Evolutionary conservation across 2,797 vertebrate genomes (phyloP).

Genomic region (Caiman crocodilus): DNA sequence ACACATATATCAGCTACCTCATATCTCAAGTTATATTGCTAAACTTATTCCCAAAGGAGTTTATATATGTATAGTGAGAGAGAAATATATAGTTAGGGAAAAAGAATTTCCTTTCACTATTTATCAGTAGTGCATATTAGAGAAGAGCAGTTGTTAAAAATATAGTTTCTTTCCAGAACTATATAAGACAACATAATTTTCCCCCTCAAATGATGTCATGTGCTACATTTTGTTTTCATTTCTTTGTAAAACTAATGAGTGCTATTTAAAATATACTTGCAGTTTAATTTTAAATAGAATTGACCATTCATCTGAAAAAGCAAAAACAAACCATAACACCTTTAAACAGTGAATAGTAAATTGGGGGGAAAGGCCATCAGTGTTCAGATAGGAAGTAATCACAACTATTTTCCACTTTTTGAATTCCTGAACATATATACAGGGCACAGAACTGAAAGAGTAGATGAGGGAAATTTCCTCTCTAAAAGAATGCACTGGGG

Average conservation of each 20-base stretch:
- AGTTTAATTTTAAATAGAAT: conserved; percentile 70
- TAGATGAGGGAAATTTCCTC: conserved; percentile 4
- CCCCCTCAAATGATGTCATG: conserved; percentile 40
- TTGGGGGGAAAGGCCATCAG: conserved; percentile 9
- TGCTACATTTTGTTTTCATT: conserved; percentile 66
- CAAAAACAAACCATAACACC: background rate
- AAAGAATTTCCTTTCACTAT: conserved; percentile 56
- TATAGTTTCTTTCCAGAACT: conserved; percentile 44
- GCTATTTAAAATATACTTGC: conserved; percentile 57
- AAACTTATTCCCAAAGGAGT: conserved; percentile 67
- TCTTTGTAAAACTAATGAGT: conserved; percentile 35
- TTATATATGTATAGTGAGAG: conserved; percentile 65
- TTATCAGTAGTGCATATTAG: conserved; percentile 53
- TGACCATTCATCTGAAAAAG: conserved; percentile 36
- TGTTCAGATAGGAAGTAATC: conserved; percentile 12
- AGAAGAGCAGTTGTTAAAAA: conserved; percentile 40
- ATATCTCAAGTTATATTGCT: conserved; percentile 64
- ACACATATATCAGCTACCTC: conserved; percentile 59
- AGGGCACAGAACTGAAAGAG: background rate
- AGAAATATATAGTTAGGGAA: conserved; percentile 64
- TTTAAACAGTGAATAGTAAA: conserved; percentile 18
- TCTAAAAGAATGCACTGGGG: background rate
- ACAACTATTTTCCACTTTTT: conserved; percentile 28
- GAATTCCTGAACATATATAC: conserved; percentile 4
- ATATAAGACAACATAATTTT: conserved; percentile 58